Percentiles rank a stretch among this genome's conserved stretches.
These are phyloP conservation scores for Pyrgilauda ruficollis DNA, from an alignment of 2,113 vertebrate genomes.

Conservation along the genomic window DNA sequence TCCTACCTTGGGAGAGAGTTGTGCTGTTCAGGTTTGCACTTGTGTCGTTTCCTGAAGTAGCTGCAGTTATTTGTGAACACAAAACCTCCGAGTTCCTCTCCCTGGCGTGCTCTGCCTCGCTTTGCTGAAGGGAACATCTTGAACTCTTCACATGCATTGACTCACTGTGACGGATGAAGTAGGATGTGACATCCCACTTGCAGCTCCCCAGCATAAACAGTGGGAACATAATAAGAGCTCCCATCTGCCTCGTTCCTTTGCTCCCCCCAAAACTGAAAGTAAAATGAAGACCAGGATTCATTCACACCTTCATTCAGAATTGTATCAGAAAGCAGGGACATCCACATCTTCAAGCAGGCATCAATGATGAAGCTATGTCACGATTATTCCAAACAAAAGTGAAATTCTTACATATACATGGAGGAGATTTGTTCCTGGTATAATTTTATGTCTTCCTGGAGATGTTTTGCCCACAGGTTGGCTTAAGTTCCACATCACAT, in stretches of 20 bases:
- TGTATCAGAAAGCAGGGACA: neutral
- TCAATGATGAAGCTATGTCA: neutral
- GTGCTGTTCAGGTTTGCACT: neutral
- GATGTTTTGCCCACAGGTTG: neutral
- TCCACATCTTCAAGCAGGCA: slow-evolving; percentile 1
- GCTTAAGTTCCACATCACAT: neutral
- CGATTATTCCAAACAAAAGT: neutral
- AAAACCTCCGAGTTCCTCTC: neutral
- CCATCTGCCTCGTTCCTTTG: slow-evolving; percentile 8
- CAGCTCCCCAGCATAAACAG: slow-evolving; percentile 54
- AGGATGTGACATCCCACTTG: slow-evolving; percentile 62
- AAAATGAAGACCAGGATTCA: neutral
- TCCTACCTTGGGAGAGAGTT: neutral
- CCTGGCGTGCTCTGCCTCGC: neutral
- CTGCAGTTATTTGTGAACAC: slow-evolving; percentile 35
- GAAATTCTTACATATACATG: neutral
- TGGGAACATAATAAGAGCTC: slow-evolving; percentile 43
- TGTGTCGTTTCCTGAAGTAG: neutral
- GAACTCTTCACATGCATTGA: slow-evolving; percentile 43
- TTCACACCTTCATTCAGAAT: slow-evolving; percentile 26
- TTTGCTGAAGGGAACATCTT: slow-evolving; percentile 63
- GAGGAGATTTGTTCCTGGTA: neutral
- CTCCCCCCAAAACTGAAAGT: slow-evolving; percentile 25
- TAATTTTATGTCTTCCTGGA: neutral
- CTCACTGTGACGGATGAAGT: slow-evolving; percentile 47